A percentile compares a stretch with the other conserved stretches of the same genome.
These are phyloP conservation scores for Delia radicum DNA, from an alignment of 1,140 invertebrate genomes.

Conservation along the genomic window DNA sequence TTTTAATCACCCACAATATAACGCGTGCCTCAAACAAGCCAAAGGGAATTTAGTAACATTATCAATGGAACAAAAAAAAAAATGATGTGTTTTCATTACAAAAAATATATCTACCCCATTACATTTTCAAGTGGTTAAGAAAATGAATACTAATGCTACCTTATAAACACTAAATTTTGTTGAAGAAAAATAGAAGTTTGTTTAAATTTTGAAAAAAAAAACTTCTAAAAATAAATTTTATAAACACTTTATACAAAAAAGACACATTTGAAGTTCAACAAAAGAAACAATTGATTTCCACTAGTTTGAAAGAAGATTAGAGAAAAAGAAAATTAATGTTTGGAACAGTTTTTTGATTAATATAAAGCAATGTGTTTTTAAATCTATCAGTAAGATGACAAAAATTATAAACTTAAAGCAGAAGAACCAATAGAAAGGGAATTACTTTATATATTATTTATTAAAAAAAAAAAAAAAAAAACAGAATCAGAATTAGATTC, in stretches of 20 bases:
- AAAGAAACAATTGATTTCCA: neutral
- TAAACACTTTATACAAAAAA: neutral
- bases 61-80: neutral
- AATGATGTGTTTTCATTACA: neutral
- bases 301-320: neutral
- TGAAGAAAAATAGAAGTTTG: neutral
- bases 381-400: neutral
- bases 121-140: neutral
- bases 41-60: neutral
- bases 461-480: too few relatives aligned
- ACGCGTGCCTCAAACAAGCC: slow-evolving; percentile 12
- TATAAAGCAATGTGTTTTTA: neutral
- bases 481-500: too few relatives aligned
- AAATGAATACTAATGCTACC: neutral
- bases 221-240: neutral
- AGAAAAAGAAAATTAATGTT: neutral
- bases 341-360: neutral
- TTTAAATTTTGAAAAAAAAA: neutral
- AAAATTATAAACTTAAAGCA: neutral
- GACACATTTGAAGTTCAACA: neutral
- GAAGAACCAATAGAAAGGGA: too few relatives aligned
- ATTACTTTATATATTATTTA: too few relatives aligned
- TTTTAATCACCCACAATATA: slow-evolving; percentile 1
- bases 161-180: neutral
- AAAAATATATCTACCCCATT: neutral